A percentile compares a stretch with the other conserved stretches of the same genome.
These are phyloP conservation scores for Subanguina moxae DNA, from an alignment of 1,140 invertebrate species.

Conservation along the genomic window DNA sequence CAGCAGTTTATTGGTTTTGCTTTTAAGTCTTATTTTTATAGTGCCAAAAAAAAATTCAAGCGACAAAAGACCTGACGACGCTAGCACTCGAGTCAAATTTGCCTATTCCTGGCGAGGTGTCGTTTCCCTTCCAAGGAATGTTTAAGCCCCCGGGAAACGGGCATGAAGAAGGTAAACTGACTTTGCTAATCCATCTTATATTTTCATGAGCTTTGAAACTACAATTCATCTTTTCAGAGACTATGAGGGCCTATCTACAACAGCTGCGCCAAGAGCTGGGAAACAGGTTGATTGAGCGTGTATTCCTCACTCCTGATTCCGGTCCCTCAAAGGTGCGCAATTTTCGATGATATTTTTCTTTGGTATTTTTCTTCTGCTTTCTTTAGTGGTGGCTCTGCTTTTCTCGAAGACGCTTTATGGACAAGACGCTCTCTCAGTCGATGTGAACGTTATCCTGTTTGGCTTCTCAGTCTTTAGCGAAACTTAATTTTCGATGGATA, in stretches of 20 bases:
- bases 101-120: slow-evolving; percentile 89
- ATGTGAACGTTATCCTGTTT: no score
- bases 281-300: slow-evolving; percentile 80
- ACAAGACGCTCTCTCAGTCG: slow-evolving; percentile 74
- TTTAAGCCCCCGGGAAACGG: slow-evolving; percentile 78
- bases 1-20: slow-evolving; percentile 12
- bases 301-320: slow-evolving; percentile 83
- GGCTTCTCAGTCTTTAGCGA: no score
- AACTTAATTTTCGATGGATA: no score
- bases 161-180: slow-evolving; percentile 71
- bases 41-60: slow-evolving; percentile 71
- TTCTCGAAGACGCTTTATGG: slow-evolving; percentile 98
- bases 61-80: slow-evolving; percentile 88
- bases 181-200: no score
- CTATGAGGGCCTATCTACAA: slow-evolving; percentile 86
- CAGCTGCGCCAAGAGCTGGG: slow-evolving; percentile 94
- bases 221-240: slow-evolving; percentile 68
- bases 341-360: no score
- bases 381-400: slow-evolving; percentile 97
- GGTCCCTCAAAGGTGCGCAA: slow-evolving; percentile 84
- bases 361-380: no score
- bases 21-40: slow-evolving; percentile 21
- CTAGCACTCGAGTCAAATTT: slow-evolving; percentile 70
- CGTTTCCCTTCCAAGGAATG: slow-evolving; percentile 94
- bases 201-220: not conserved